A percentile compares a stretch with the other conserved stretches of the same genome.
phyloP scores from a whole-genome alignment of 37 sponge, comb jelly and placozoan species.

The Chondrosia reniformis region DNA sequence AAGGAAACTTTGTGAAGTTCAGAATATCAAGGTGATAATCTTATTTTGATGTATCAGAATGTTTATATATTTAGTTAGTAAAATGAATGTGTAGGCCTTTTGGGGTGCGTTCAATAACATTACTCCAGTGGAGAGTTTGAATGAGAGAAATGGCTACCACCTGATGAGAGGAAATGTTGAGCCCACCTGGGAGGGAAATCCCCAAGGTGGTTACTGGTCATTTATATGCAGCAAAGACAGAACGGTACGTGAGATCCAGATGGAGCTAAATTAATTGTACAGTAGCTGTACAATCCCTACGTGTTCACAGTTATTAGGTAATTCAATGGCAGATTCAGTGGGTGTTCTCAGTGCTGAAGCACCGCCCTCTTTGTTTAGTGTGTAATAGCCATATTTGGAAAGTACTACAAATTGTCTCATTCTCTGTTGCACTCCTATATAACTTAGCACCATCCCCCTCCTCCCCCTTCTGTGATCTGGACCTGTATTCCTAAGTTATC shows the following conservation, averaged over 20 bases:
- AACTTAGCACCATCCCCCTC: too few species aligned
- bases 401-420: too few species aligned
- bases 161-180: constrained; percentile 47
- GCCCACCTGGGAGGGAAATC: constrained; percentile 49
- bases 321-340: too few species aligned
- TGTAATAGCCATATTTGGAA: too few species aligned
- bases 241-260: constrained; percentile 62
- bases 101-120: constrained; percentile 66
- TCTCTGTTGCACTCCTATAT: too few species aligned
- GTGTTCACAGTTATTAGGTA: too few species aligned
- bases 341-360: too few species aligned
- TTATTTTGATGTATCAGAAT: not conserved
- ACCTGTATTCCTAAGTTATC: too few species aligned
- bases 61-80: not conserved
- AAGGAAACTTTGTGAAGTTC: constrained; percentile 31
- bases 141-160: constrained; percentile 62
- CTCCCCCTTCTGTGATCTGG: too few species aligned
- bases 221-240: constrained; percentile 43
- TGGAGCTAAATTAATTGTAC: too few species aligned
- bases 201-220: constrained; percentile 54
- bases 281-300: too few species aligned
- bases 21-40: constrained; percentile 51
- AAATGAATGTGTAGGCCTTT: constrained; percentile 39
- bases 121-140: constrained; percentile 27
- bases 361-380: too few species aligned